Evolutionary conservation across 2,113 vertebrate species (phyloP).

Genomic region (Loxodonta africana): DNA sequence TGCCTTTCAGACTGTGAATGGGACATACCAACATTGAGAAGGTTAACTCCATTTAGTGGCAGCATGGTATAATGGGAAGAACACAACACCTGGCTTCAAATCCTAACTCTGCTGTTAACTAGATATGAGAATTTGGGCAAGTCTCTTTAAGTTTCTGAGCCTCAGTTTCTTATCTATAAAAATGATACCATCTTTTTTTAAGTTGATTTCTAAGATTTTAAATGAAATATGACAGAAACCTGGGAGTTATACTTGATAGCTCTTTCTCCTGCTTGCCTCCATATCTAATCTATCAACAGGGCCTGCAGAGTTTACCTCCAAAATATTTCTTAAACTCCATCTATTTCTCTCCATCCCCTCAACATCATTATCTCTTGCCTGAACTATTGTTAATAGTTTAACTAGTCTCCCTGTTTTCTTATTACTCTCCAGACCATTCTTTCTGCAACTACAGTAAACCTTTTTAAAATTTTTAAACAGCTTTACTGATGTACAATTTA

Average conservation of each 20-base stretch:
- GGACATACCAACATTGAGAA: conserved; percentile 73
- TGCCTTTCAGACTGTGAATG: conserved; percentile 92
- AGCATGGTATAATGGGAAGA: not conserved
- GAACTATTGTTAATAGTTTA: not conserved
- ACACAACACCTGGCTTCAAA: not conserved
- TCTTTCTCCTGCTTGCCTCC: not conserved
- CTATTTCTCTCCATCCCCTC: not conserved
- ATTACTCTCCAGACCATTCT: conserved; percentile 22
- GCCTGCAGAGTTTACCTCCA: not conserved
- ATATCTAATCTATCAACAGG: not conserved
- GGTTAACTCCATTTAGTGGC: conserved; percentile 18
- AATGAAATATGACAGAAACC: conserved; percentile 30
- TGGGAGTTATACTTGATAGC: not conserved
- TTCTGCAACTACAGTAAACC: not conserved
- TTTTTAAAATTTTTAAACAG: not conserved
- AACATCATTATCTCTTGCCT: not conserved
- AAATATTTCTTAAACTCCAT: not conserved
- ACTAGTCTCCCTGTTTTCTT: not conserved
- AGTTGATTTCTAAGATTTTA: conserved; percentile 38
- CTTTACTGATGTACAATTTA: not conserved
- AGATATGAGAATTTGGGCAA: not conserved
- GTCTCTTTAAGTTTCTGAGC: not conserved
- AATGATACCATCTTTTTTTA: not conserved
- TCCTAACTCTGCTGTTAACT: not conserved
- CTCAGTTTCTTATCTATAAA: not conserved